Percentiles rank a stretch among this genome's conserved stretches.
These are phyloP conservation scores for Phoenicopterus ruber DNA, from an alignment of 2,113 vertebrate genomes.

Conservation along the genomic window DNA sequence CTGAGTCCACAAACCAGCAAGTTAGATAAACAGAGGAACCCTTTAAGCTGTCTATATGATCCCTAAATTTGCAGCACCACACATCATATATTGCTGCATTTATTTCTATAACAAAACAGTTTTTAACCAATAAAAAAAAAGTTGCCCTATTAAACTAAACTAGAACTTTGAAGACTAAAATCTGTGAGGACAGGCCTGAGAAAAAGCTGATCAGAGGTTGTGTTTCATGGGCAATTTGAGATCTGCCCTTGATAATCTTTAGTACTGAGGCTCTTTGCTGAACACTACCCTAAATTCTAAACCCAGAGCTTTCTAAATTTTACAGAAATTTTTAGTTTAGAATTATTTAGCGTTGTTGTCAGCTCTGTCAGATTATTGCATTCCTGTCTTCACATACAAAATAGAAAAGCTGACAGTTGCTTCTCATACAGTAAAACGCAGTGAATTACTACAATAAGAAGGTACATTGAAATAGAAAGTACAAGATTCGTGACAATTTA, in stretches of 20 bases:
- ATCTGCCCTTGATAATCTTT: background rate
- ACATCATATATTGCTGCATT: background rate
- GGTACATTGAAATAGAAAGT: background rate
- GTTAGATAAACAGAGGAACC: background rate
- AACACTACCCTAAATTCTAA: background rate
- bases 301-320: background rate
- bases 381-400: background rate
- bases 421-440: background rate
- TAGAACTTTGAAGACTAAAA: background rate
- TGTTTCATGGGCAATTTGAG: background rate
- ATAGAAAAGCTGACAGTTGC: background rate
- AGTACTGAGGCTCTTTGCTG: background rate
- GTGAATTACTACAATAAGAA: background rate
- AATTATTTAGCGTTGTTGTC: background rate
- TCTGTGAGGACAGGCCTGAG: background rate
- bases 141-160: background rate
- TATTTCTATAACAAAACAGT: background rate
- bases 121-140: background rate
- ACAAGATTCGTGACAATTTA: background rate
- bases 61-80: background rate
- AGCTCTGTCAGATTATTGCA: background rate
- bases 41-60: background rate
- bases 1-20: background rate
- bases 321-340: background rate
- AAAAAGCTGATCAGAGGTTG: background rate